Evolutionary conservation across 2,797 vertebrate species (phyloP).

Genomic region (Hoplostethus mediterraneus): DNA sequence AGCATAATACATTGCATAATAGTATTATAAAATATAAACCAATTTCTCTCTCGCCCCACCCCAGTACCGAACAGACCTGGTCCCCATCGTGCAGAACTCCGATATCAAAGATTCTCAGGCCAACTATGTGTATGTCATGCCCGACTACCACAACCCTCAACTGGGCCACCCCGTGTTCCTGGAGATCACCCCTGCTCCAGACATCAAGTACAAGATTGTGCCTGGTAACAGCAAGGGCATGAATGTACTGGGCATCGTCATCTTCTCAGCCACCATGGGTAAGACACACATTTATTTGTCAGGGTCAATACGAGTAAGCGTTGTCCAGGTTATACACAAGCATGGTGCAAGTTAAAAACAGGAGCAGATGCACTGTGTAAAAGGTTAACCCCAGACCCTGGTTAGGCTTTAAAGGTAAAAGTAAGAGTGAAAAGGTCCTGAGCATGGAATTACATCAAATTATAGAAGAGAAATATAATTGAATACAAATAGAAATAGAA

Average conservation of each 20-base stretch:
- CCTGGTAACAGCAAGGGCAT: slow-evolving; percentile 91
- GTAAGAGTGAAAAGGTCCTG: too few relatives aligned
- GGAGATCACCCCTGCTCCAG: slow-evolving; percentile 89
- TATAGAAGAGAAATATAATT: too few relatives aligned
- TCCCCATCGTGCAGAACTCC: slow-evolving; percentile 83
- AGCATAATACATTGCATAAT: too few relatives aligned
- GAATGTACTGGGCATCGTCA: slow-evolving; percentile 92
- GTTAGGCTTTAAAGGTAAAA: too few relatives aligned
- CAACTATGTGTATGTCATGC: slow-evolving; percentile 91
- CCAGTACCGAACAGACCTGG: slow-evolving; percentile 89
- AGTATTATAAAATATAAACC: slow-evolving; percentile 3
- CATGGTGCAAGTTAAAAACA: too few relatives aligned
- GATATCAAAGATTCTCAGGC: slow-evolving; percentile 76
- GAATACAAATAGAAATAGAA: too few relatives aligned
- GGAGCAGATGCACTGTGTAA: too few relatives aligned
- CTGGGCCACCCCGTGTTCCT: slow-evolving; percentile 87
- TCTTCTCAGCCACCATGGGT: slow-evolving; percentile 94
- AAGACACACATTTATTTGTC: slow-evolving; percentile 24
- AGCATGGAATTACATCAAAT: too few relatives aligned
- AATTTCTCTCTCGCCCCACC: slow-evolving; percentile 6
- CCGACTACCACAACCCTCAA: slow-evolving; percentile 87
- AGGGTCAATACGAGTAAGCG: too few relatives aligned
- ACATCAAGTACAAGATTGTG: slow-evolving; percentile 87
- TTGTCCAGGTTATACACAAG: too few relatives aligned
- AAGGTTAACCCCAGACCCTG: too few relatives aligned